Base-by-base conservation (phyloP, 1,140 invertebrate genomes). In the Bombus polaris region DNA sequence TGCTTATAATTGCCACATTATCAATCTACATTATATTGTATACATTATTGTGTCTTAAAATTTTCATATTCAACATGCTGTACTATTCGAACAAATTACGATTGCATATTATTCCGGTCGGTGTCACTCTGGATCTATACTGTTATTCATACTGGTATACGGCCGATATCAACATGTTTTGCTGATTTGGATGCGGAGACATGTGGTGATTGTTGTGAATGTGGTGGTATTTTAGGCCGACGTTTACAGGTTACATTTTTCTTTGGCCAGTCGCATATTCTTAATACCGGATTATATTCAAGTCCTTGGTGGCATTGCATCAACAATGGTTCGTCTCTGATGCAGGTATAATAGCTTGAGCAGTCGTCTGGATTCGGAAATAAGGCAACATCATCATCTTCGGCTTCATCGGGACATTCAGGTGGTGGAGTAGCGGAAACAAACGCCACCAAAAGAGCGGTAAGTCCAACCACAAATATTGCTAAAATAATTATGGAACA, bases 281-380 rank as follows among this genome's bases (percentile, higher is more conserved):
- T 81, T 44, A 18, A 0, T 9, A 1, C 1, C 5, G 66, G 22
- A 10, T 81, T 71, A 25, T 42, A 81, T 6, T 72, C 28, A 22
- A 62, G 71, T 13, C 39, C 70, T 13, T 5, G 1, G 5, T 1
- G 4, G 25, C 80, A 81, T 2, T 62, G 1, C 80, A 81, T 73
- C 15, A 35, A n/a, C 9, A 6, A 13, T 1, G 47, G 39, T 25
- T 3, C 1, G 0, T 70, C 80, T 8, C 28, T 9, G 25, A 62
- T 44, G 22, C 80, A 81, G 2, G 1, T 2, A 25, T 44, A 81
- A 25, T 22, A 81, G 4, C 25, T 42, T 25, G 25, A 0, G 28
- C 70, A 81, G 10, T 81, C 80, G 1, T 81, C 57, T 32, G 59
- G 72, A 47, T 83, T 83, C 5, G 72, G 39, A 37, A 83, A n/a